Conservation (phyloP, 1,140 invertebrate species). For the Hormaphis cornu region DNA sequence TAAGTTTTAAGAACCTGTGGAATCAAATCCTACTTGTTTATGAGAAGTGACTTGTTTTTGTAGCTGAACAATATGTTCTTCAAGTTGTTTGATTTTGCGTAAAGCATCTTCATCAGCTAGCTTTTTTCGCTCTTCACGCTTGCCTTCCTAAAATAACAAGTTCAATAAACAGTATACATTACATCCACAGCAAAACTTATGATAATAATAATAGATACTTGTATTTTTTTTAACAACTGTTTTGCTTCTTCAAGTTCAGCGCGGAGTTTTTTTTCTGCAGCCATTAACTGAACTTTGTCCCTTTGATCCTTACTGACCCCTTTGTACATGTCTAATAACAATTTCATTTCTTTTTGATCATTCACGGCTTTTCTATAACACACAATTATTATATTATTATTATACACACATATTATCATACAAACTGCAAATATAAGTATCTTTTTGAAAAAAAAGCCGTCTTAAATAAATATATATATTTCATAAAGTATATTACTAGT, state of each 20-base stretch:
- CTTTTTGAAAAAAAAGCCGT: no score
- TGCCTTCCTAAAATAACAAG: slow-evolving; percentile 60
- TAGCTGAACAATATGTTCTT: slow-evolving; percentile 77
- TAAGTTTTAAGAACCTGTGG: no score
- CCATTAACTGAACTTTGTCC: slow-evolving; percentile 93
- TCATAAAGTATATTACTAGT: no score
- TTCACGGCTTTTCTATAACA: slow-evolving; percentile 77
- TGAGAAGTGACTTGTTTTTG: slow-evolving; percentile 75
- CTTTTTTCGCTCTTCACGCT: slow-evolving; percentile 83
- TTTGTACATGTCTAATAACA: slow-evolving; percentile 94
- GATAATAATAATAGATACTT: no score
- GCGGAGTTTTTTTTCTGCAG: slow-evolving; percentile 80
- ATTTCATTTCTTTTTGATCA: slow-evolving; percentile 86
- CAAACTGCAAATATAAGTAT: no score
- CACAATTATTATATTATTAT: not conserved
- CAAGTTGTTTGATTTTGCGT: slow-evolving; percentile 87
- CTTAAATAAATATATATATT: no score
- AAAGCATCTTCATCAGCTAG: slow-evolving; percentile 90
- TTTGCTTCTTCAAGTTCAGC: slow-evolving; percentile 83
- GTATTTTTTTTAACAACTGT: slow-evolving; percentile 71
- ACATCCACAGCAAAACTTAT: no score
- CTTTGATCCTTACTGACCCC: slow-evolving; percentile 89
- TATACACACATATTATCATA: no score
- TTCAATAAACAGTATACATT: not conserved
- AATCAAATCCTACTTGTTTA: slow-evolving; percentile 56